Conservation (phyloP, 2,888 invertebrate species). For the Apeira syringaria region DNA sequence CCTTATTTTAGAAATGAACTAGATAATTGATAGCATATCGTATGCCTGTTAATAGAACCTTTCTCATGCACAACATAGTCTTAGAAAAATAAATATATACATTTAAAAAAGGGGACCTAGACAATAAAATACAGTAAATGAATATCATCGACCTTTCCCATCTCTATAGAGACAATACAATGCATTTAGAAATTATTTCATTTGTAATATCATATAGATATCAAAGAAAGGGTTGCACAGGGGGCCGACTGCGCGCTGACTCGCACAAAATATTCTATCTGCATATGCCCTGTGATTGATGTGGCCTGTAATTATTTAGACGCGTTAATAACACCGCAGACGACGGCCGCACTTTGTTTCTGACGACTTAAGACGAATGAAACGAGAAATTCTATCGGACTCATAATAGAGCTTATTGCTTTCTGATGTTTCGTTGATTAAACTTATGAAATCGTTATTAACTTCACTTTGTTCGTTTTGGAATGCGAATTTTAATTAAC, state of each 20-base stretch:
- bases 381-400: constrained; percentile 81
- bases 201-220: constrained; percentile 78
- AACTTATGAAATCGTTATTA: constrained; percentile 37
- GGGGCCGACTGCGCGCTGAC: constrained; percentile 75
- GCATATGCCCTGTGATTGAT: constrained; percentile 82
- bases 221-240: constrained; percentile 81
- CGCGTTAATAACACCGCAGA: constrained; percentile 82
- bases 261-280: constrained; percentile 81
- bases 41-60: no score
- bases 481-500: constrained; percentile 54
- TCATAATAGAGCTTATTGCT: constrained; percentile 76
- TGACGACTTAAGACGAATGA: constrained; percentile 82
- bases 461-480: constrained; percentile 31
- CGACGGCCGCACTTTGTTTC: constrained; percentile 79
- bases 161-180: constrained; percentile 45
- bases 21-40: no score
- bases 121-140: constrained; percentile 14
- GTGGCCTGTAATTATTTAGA: constrained; percentile 83
- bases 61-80: no score
- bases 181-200: constrained; percentile 57
- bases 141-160: constrained; percentile 39
- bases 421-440: constrained; percentile 81
- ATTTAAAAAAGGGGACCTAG: no score
- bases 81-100: no score
- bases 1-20: no score